Percentiles rank a stretch among this genome's conserved stretches.
These are phyloP conservation scores for Lagopus muta DNA, from an alignment of 2,113 vertebrate genomes.

Conservation along the genomic window DNA sequence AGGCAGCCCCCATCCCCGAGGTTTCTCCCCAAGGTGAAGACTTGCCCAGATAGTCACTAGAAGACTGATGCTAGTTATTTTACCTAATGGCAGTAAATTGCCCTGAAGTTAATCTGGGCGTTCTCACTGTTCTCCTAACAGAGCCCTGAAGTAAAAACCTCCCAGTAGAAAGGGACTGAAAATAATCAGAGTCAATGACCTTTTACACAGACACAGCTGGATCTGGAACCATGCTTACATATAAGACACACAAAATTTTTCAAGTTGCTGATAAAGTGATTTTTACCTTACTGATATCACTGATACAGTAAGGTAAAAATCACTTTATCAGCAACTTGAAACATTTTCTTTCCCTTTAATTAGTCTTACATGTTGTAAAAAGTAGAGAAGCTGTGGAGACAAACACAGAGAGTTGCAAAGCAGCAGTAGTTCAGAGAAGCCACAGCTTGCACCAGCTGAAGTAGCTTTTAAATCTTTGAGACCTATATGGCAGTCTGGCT, in stretches of 20 bases:
- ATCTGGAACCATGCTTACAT: neutral
- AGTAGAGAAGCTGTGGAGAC: neutral
- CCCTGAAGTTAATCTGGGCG: neutral
- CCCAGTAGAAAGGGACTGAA: neutral
- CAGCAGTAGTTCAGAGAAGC: neutral
- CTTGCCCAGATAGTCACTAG: neutral
- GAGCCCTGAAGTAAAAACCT: neutral
- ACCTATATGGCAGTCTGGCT: rapidly evolving
- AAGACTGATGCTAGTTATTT: rapidly evolving
- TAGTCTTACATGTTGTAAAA: neutral
- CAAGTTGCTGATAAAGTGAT: too few relatives aligned
- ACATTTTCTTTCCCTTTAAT: neutral
- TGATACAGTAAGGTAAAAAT: neutral
- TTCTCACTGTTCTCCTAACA: neutral
- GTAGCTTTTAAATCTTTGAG: neutral
- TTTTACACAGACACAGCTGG: neutral
- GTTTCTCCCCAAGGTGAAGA: neutral
- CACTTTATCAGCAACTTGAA: neutral
- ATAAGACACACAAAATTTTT: neutral
- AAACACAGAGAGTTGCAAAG: neutral
- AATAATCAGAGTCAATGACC: neutral
- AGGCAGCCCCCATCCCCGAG: neutral
- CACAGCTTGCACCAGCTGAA: neutral
- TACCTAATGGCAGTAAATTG: neutral
- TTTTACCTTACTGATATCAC: too few relatives aligned